Base-by-base conservation (phyloP, 2,888 invertebrate genomes). In the Drosophila barbarae region DNA sequence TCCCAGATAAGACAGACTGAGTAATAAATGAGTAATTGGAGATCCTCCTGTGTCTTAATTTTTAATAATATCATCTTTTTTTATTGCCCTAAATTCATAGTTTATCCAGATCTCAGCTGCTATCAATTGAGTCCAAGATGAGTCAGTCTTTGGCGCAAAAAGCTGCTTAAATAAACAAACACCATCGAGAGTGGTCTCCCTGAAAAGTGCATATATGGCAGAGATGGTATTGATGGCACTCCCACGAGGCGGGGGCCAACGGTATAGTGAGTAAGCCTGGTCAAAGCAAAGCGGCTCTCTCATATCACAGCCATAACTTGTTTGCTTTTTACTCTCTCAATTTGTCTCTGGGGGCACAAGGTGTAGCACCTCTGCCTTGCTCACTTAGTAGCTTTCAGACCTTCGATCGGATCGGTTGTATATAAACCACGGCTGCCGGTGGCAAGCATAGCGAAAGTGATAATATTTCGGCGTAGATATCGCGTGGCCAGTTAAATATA, bases 231-330 rank as follows among this genome's bases (percentile, higher is more conserved):
- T 53, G 12, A 58, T 35, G 59, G 23, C 59, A 58, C 59, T 58
- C 59, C 58, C 44, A 59, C 58, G 59, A 36, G 44, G 3, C 44
- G 41, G 34, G n/a, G n/a, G 18, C 13, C 68, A 80, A 78, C 77
- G 77, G 77, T 78, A 78, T 57, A 68, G 54, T 80, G 84, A 83
- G 77, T 78, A 83, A 79, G 66, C 51, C 46, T 32, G 61, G 54
- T 5, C 52, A 36, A 57, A 44, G 49, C 53, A 23, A 42, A 34
- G 67, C 49, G 21, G 30, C 53, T 44, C 52, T 50, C 35, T 52
- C 36, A 12, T 23, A 30, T 12, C 53, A 30, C 38, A 30, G 4
- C 12, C 9, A 52, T 30, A 54, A 47, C 53, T 26, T 13, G 47
- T 23, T 56, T 15, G 34, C 44, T 34, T 50, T 51, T 38, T 1